Conservation (phyloP, 1,140 invertebrate species). For the Drosophila arizonae region DNA sequence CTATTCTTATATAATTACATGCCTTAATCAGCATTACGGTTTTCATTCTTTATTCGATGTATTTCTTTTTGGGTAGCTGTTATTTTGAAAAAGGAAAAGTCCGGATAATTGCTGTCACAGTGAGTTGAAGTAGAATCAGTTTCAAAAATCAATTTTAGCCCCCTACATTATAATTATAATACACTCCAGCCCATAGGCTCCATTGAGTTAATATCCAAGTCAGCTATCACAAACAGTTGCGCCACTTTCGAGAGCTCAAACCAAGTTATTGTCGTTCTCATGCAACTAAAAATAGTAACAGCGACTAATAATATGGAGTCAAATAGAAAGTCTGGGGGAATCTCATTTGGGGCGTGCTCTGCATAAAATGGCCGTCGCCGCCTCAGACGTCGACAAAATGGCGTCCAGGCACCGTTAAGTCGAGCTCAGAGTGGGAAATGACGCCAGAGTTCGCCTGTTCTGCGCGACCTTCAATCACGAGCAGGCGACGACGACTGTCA, state of each 20-base stretch:
- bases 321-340: conserved; percentile 51
- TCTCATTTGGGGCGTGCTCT: conserved; percentile 40
- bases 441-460: conserved; percentile 45
- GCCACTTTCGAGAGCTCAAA: background rate
- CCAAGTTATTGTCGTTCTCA: background rate
- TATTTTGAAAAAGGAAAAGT: no score
- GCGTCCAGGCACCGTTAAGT: conserved; percentile 45
- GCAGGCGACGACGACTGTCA: background rate
- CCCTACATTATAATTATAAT: no score
- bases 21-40: no score
- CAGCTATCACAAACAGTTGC: no score
- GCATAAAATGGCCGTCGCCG: background rate
- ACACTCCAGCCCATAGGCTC: no score
- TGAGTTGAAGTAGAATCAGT: no score
- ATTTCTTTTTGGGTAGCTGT: no score
- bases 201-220: no score
- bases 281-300: conserved; percentile 56
- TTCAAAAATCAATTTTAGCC: no score
- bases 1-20: no score
- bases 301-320: conserved; percentile 21
- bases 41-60: no score
- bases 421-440: conserved; percentile 38
- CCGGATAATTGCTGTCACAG: no score
- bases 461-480: conserved; percentile 25
- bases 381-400: conserved; percentile 19